Evolutionary conservation across 1,140 invertebrate genomes (phyloP).

Genomic region (Plectus sambesii): DNA sequence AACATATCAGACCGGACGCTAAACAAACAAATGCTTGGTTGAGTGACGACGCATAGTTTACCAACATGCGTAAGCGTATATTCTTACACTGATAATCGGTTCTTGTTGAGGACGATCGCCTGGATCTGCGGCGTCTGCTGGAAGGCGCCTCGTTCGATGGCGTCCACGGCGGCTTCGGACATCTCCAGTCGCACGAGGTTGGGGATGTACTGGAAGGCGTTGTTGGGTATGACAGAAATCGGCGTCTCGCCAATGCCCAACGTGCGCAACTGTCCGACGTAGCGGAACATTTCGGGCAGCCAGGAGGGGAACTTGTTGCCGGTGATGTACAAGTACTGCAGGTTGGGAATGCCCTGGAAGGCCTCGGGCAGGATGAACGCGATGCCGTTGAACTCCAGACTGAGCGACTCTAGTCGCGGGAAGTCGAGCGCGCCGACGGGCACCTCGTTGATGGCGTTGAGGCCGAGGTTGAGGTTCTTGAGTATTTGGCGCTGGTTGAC

Average conservation of each 20-base stretch:
- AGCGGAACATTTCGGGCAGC: constrained; percentile 45
- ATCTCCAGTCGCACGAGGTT: constrained; percentile 44
- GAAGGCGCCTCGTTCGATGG: constrained; percentile 42
- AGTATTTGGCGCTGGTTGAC: constrained; percentile 34
- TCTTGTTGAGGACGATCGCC: constrained; percentile 45
- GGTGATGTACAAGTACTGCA: constrained; percentile 44
- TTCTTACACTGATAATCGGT: constrained; percentile 39
- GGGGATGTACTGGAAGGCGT: constrained; percentile 44
- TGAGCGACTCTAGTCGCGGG: constrained; percentile 35
- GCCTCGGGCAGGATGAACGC: constrained; percentile 43
- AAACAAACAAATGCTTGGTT: constrained; percentile 13
- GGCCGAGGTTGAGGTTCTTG: constrained; percentile 40
- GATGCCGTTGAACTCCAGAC: constrained; percentile 44
- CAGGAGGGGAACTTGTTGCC: constrained; percentile 44
- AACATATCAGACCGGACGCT: constrained; percentile 43
- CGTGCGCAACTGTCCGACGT: constrained; percentile 38
- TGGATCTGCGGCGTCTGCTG: constrained; percentile 42
- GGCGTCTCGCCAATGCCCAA: constrained; percentile 45
- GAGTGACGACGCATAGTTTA: background rate
- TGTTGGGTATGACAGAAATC: constrained; percentile 41
- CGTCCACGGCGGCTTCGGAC: constrained; percentile 40
- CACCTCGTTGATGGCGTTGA: constrained; percentile 43
- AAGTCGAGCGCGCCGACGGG: constrained; percentile 44
- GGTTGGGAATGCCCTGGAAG: constrained; percentile 42
- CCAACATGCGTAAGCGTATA: constrained; percentile 5